Conservation (phyloP, 2,888 invertebrate species). For the Coenonympha glycerion region DNA sequence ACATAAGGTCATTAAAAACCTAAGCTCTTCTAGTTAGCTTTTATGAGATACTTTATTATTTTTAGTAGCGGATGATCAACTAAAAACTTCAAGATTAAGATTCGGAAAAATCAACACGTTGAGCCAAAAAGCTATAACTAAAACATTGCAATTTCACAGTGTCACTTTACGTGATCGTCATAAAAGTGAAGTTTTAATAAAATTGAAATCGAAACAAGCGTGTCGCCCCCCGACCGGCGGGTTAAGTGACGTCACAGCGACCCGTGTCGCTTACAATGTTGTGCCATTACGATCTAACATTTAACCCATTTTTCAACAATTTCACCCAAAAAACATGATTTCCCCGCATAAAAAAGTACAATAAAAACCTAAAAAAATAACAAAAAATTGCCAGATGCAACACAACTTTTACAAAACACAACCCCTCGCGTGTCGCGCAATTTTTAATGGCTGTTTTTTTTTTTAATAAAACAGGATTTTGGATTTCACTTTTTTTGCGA, state of each 20-base stretch:
- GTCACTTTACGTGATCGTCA: background rate
- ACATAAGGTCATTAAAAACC: too few relatives aligned
- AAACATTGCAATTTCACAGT: background rate
- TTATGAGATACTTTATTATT: background rate
- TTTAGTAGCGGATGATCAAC: too few relatives aligned
- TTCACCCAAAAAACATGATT: conserved; percentile 45
- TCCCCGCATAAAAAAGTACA: too few relatives aligned
- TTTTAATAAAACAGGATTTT: conserved; percentile 45
- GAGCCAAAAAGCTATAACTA: too few relatives aligned
- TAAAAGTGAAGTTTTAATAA: conserved; percentile 19
- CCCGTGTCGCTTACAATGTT: conserved; percentile 45
- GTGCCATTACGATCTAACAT: conserved; percentile 58
- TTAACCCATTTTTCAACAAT: conserved; percentile 74
- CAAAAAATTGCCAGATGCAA: conserved; percentile 63
- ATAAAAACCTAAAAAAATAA: too few relatives aligned
- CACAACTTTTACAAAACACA: conserved; percentile 32
- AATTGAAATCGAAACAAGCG: conserved; percentile 31
- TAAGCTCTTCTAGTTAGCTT: too few relatives aligned
- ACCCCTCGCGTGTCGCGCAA: conserved; percentile 51
- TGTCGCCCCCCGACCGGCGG: conserved; percentile 43
- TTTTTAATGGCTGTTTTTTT: conserved; percentile 71
- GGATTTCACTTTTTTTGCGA: conserved; percentile 47
- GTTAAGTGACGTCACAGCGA: conserved; percentile 50
- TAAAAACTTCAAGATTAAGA: too few relatives aligned
- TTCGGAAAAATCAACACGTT: too few relatives aligned